phyloP scores from a whole-genome alignment of 1,140 invertebrate species.

The Papilio helenus region DNA sequence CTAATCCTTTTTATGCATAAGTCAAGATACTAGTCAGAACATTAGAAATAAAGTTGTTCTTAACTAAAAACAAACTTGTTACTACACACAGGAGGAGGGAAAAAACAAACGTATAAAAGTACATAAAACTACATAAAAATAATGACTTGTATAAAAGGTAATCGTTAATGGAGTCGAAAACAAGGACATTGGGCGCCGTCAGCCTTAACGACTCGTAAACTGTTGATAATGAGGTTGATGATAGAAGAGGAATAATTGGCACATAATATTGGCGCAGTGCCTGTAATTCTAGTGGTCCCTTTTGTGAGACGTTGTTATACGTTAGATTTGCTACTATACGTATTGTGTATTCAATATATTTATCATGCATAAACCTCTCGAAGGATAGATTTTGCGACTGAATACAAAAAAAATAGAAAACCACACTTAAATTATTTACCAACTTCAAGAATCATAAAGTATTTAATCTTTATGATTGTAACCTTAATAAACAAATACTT shows the following conservation, averaged over 20 bases:
- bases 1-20: too few relatives aligned
- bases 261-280: conserved; percentile 22
- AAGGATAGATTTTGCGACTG: background rate
- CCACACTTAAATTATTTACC: too few relatives aligned
- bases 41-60: background rate
- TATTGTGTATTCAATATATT: background rate
- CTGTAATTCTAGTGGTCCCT: background rate
- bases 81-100: too few relatives aligned
- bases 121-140: background rate
- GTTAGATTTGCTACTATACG: background rate
- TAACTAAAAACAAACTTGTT: background rate
- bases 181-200: conserved; percentile 18
- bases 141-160: background rate
- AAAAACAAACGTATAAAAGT: too few relatives aligned
- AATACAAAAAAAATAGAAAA: too few relatives aligned
- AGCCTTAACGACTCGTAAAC: conserved; percentile 8
- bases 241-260: conserved; percentile 25
- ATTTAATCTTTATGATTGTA: background rate
- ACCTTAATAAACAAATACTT: background rate
- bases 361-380: background rate
- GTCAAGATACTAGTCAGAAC: too few relatives aligned
- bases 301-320: background rate
- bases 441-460: too few relatives aligned
- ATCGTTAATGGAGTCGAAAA: conserved; percentile 24
- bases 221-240: conserved; percentile 25